Evolutionary conservation across 2,888 invertebrate genomes (phyloP).

Genomic region (Cephonodes hylas): DNA sequence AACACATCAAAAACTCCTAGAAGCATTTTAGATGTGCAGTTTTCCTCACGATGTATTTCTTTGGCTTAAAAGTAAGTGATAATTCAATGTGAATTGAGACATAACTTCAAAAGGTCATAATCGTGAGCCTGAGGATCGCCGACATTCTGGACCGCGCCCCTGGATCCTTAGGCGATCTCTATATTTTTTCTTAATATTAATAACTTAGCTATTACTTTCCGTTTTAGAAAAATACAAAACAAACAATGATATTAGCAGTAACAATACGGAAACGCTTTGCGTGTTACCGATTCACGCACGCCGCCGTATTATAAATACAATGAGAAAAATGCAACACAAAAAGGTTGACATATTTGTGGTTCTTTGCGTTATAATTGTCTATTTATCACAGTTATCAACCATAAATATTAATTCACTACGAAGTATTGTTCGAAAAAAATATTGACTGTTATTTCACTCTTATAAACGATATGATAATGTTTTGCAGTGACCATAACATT

Average conservation of each 20-base stretch:
- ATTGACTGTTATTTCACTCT: neutral
- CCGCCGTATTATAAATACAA: neutral
- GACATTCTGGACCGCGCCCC: no score
- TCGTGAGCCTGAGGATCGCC: no score
- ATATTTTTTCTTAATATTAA: no score
- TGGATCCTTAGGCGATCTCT: no score
- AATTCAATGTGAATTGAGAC: no score
- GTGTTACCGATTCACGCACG: neutral
- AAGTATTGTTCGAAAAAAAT: neutral
- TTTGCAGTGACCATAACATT: neutral
- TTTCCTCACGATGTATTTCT: no score
- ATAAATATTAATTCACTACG: neutral
- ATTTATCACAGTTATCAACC: conserved; percentile 16
- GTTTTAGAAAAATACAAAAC: no score
- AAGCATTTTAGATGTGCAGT: no score
- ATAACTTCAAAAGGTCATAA: no score
- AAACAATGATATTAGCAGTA: neutral
- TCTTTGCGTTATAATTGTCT: conserved; percentile 16
- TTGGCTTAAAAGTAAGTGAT: no score
- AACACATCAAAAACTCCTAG: no score
- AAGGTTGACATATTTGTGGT: conserved; percentile 18
- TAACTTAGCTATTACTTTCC: no score
- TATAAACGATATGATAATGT: neutral
- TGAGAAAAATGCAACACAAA: neutral
- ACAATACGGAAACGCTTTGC: neutral